Percentiles rank a stretch among this genome's conserved stretches.
phyloP scores from a whole-genome alignment of 2,888 invertebrate genomes.

The Phortica okadai region DNA sequence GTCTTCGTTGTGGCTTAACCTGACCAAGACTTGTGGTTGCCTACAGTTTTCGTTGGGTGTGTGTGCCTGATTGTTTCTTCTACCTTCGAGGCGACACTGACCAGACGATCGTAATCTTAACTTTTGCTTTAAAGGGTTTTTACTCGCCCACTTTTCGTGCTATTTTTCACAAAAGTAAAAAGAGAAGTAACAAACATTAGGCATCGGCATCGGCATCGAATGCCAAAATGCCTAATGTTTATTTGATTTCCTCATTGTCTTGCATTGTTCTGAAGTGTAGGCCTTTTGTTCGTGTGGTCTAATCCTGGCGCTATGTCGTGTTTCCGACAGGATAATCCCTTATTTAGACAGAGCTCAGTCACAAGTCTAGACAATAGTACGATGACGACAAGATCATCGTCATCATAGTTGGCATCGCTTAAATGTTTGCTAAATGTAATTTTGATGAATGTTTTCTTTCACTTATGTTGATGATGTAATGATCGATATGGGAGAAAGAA shows the following conservation, averaged over 20 bases:
- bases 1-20: conserved; percentile 46
- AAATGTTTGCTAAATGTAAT: conserved; percentile 46
- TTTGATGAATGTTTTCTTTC: conserved; percentile 37
- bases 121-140: conserved; percentile 61
- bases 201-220: neutral
- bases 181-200: neutral
- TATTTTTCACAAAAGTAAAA: conserved; percentile 19
- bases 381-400: neutral
- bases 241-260: conserved; percentile 65
- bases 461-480: conserved; percentile 22
- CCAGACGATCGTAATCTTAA: conserved; percentile 66
- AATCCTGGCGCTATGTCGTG: conserved; percentile 61
- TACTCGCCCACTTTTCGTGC: conserved; percentile 19
- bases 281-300: conserved; percentile 35
- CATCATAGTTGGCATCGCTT: conserved; percentile 47
- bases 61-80: neutral
- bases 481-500: neutral
- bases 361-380: conserved; percentile 62
- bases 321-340: conserved; percentile 60
- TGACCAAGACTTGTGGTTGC: conserved; percentile 6
- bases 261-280: conserved; percentile 21
- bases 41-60: conserved; percentile 15
- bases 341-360: conserved; percentile 65
- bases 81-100: conserved; percentile 23
- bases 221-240: conserved; percentile 56